Base-by-base conservation (phyloP, 2,797 vertebrate genomes). In the Onychomys leucogaster region DNA sequence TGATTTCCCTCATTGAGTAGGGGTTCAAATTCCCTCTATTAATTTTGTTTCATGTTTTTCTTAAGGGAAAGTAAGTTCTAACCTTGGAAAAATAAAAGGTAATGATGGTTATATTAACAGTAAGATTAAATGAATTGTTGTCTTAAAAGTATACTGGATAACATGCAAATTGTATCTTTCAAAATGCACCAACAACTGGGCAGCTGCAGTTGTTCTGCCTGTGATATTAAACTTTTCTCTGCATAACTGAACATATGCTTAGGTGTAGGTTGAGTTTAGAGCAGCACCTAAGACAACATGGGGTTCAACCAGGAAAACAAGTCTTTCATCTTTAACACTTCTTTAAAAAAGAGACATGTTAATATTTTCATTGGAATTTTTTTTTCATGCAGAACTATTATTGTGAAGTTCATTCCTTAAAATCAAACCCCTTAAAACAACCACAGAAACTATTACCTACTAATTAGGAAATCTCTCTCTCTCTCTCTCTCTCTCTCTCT, bases 31-130 rank as follows among this genome's bases (percentile, higher is more conserved):
- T 69, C 29, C 7, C 19, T 90, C 43, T 37, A 86, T 87, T 91
- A 73, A 91, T 95, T 92, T 94, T 89, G 89, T 83, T 82, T 78
- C 25, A n/a, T 57, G n/a, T 49, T 82, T 90, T 90, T 91, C 6
- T 61, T 76, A 80, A 37, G 41, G 11, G 52, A 81, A 49, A 78
- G 27, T 37, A 69, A 59, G 9, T 81, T 77, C 11, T 34, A 81
- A 67, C 85, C 3, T 49, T 95, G 16, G 78, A 92, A 87, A 97
- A 88, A 63, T 61, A 76, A 21, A 86, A 55, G 87, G 12, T 73
- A 27, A 67, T 89, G 69, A 91, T 59, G 32, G 27, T 83, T 85
- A 71, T 52, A 2, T 59, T 46, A 85, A 89, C 12, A 80, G 2
- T 43, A 46, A 86, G 43, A 95, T 86, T 85, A 19, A 78, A 5